Percentiles rank a stretch among this genome's conserved stretches.
Evolutionary conservation across 2,797 vertebrate species (phyloP).

Genomic region (Meda fulgida): DNA sequence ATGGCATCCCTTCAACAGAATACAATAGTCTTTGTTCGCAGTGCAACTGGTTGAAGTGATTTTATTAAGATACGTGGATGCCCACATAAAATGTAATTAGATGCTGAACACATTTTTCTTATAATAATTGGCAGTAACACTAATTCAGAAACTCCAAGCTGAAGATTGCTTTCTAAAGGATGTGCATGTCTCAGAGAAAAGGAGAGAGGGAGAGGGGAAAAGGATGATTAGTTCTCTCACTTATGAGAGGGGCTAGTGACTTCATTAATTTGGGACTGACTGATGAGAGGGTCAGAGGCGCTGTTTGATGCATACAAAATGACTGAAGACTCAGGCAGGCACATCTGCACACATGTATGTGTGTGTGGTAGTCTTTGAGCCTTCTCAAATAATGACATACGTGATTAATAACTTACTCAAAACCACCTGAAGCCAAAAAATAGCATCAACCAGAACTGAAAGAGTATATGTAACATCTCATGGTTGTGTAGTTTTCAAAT

Average conservation of each 20-base stretch:
- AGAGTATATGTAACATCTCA: constrained; percentile 2
- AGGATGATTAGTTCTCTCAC: constrained; percentile 69
- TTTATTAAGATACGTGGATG: constrained; percentile 38
- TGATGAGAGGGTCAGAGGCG: constrained; percentile 73
- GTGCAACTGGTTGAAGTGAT: constrained; percentile 15
- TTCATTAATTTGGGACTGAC: constrained; percentile 76
- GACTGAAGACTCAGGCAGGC: not conserved
- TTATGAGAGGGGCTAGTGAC: constrained; percentile 74
- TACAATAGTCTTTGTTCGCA: constrained; percentile 19
- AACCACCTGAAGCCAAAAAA: constrained; percentile 1
- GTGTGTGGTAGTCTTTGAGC: not conserved
- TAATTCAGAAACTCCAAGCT: constrained; percentile 30
- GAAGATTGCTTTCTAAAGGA: constrained; percentile 37
- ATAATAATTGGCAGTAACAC: constrained; percentile 29
- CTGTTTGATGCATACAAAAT: constrained; percentile 63
- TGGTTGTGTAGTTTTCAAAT: constrained; percentile 5
- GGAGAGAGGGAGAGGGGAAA: constrained; percentile 11
- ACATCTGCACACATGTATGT: constrained; percentile 8
- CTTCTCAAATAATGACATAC: constrained; percentile 2
- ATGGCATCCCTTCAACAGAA: not conserved
- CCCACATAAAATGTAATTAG: constrained; percentile 42
- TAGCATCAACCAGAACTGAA: not conserved
- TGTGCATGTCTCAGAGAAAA: constrained; percentile 27
- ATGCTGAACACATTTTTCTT: constrained; percentile 1
- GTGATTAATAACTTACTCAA: not conserved